Percentiles rank a stretch among this genome's conserved stretches.
Conservation (phyloP, 2,113 vertebrate species). For the Mus pahari region DNA sequence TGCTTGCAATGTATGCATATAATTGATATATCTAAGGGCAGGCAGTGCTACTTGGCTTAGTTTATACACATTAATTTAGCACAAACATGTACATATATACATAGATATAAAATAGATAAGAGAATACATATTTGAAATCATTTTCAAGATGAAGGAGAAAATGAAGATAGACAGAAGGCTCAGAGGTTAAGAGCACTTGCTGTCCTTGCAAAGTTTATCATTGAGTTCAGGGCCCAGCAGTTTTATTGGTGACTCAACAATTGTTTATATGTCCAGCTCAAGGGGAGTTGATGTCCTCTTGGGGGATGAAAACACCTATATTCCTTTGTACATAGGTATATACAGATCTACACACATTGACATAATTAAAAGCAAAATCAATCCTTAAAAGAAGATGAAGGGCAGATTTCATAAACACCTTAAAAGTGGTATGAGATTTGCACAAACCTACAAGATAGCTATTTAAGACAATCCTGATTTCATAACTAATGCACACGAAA, state of each 20-base stretch:
- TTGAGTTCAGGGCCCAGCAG: not conserved
- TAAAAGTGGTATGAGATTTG: not conserved
- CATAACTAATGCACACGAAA: slow-evolving; percentile 8
- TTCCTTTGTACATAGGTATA: not conserved
- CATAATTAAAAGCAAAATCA: not conserved
- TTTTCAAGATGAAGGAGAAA: not conserved
- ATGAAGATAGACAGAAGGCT: not conserved
- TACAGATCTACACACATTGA: not conserved
- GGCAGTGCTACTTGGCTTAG: not conserved
- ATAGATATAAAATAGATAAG: not conserved
- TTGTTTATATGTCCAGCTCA: not conserved
- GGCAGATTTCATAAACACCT: not conserved
- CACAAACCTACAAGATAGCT: not conserved
- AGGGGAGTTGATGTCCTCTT: not conserved
- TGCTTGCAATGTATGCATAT: not conserved
- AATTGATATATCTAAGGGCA: not conserved
- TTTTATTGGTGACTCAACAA: not conserved
- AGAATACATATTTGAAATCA: not conserved
- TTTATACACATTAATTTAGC: not conserved
- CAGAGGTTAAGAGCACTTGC: not conserved
- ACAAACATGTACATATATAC: not conserved
- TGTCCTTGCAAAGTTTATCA: not conserved
- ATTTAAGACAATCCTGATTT: not conserved
- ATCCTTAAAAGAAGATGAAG: not conserved
- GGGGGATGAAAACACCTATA: not conserved